A percentile compares a stretch with the other conserved stretches of the same genome.
Evolutionary conservation across 2,797 vertebrate genomes (phyloP).

Genomic region (Octomys mimax): DNA sequence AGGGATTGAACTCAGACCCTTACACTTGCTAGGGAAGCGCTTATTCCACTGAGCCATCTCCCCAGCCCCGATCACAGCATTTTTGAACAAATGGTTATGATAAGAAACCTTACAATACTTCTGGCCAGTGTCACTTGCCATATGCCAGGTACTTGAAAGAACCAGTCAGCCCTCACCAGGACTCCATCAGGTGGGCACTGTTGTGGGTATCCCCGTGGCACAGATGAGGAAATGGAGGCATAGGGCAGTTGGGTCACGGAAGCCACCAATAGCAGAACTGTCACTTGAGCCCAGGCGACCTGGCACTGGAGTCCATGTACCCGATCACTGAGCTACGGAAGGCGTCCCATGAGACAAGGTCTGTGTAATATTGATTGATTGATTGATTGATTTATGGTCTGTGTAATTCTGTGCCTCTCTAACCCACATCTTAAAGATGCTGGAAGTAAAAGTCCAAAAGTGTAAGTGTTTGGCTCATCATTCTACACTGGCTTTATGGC

Average conservation of each 20-base stretch:
- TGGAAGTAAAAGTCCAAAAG: neutral
- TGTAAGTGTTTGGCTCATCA: neutral
- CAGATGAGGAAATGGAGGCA: conserved; percentile 33
- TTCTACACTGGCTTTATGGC: neutral
- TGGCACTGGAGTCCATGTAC: neutral
- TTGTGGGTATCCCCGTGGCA: neutral
- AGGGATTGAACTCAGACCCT: too few relatives aligned
- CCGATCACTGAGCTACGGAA: neutral
- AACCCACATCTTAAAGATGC: neutral
- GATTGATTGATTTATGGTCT: too few relatives aligned
- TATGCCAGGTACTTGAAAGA: neutral
- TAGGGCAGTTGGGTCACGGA: neutral
- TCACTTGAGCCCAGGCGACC: neutral
- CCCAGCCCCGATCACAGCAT: neutral
- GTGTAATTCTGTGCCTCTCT: neutral
- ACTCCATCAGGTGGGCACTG: neutral
- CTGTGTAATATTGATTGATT: neutral
- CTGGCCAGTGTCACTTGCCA: neutral
- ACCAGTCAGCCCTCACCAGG: neutral
- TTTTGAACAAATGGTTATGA: neutral
- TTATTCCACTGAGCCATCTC: too few relatives aligned
- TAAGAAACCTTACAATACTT: neutral
- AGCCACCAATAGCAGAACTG: neutral
- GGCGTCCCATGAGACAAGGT: neutral
- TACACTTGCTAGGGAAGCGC: too few relatives aligned